A percentile compares a stretch with the other conserved stretches of the same genome.
phyloP scores from a whole-genome alignment of 2,888 invertebrate species.

The Lasioglossum villosulum region DNA sequence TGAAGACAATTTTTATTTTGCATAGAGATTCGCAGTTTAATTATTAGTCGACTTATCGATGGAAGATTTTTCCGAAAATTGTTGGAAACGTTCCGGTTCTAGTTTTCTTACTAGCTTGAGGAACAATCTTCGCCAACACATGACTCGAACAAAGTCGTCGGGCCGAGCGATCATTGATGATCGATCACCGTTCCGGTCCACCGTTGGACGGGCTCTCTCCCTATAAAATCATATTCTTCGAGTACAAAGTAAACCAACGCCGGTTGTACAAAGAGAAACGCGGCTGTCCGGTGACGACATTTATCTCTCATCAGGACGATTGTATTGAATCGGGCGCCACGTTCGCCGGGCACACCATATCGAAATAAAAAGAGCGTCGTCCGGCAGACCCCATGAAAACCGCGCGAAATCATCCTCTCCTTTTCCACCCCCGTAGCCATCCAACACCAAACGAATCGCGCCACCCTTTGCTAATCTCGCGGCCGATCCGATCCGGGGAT shows the following conservation, averaged over 20 bases:
- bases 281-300: background rate
- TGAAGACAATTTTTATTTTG: no score
- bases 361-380: conserved; percentile 20
- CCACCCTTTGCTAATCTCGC: conserved; percentile 53
- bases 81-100: background rate
- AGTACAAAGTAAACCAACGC: background rate
- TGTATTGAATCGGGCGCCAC: conserved; percentile 24
- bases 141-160: background rate
- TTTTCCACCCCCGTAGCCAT: conserved; percentile 10
- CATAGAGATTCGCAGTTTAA: no score
- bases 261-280: background rate
- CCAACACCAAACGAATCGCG: conserved; percentile 36
- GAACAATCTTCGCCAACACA: background rate
- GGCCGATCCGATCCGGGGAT: conserved; percentile 49
- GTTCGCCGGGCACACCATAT: conserved; percentile 2
- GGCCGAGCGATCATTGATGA: background rate
- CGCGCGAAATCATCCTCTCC: conserved; percentile 53
- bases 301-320: conserved; percentile 10
- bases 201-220: background rate
- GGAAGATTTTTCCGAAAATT: background rate
- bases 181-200: background rate
- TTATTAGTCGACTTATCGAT: no score
- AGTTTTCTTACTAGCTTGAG: background rate
- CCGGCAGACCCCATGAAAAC: conserved; percentile 29
- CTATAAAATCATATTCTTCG: background rate